phyloP scores from a whole-genome alignment of 2,113 vertebrate species.

The Ophthalmolycus amberensis region DNA sequence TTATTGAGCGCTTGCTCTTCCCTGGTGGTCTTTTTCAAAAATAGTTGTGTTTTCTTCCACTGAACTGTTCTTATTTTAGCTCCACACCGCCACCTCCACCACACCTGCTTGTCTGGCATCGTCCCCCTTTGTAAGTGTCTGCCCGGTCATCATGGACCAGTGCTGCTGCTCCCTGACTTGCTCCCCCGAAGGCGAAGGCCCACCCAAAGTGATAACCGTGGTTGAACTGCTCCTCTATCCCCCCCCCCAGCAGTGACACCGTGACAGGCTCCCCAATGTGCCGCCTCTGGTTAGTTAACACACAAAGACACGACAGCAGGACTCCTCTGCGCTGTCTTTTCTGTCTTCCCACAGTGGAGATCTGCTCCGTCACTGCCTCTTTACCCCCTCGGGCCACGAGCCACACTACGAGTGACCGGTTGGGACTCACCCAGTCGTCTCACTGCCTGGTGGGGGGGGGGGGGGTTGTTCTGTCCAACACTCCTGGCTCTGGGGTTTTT shows the following conservation, averaged over 20 bases:
- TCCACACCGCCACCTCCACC: background rate
- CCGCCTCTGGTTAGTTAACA: constrained; percentile 78
- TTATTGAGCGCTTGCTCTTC: background rate
- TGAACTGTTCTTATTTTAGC: constrained; percentile 30
- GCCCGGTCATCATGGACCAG: background rate
- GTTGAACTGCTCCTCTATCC: constrained; percentile 12
- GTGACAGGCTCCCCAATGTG: constrained; percentile 69
- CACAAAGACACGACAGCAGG: constrained; percentile 75
- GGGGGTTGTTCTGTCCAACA: constrained; percentile 29
- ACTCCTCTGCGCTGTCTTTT: constrained; percentile 47
- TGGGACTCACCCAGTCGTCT: constrained; percentile 46
- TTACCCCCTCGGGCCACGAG: constrained; percentile 39
- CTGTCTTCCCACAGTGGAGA: constrained; percentile 45
- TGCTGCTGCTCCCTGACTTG: constrained; percentile 20
- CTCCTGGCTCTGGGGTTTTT: constrained; percentile 28
- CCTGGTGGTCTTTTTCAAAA: background rate
- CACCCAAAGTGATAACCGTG: constrained; percentile 58
- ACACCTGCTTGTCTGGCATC: constrained; percentile 46
- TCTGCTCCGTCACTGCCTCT: constrained; percentile 46
- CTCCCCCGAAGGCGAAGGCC: constrained; percentile 37
- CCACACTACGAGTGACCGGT: constrained; percentile 26
- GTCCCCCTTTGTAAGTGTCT: background rate
- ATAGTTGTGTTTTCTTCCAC: constrained; percentile 7
- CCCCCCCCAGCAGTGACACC: constrained; percentile 50
- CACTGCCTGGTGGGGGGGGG: background rate